Conservation (phyloP, 2,888 invertebrate genomes). For the Lamellibrachia columna region DNA sequence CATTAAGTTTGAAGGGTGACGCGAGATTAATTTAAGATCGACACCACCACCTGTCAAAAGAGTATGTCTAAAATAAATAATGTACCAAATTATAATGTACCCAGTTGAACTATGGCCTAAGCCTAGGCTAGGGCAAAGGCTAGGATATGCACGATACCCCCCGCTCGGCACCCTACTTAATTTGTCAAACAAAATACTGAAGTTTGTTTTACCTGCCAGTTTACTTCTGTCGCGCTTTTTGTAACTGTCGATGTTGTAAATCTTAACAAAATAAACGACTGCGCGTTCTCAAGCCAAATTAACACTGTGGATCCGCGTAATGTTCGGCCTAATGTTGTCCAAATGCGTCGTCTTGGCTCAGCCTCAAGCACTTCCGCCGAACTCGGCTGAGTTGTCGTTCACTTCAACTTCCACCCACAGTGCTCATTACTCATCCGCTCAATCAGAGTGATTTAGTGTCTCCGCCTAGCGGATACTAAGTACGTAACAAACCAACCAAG, state of each 20-base stretch:
- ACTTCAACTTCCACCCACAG: neutral
- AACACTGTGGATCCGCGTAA: neutral
- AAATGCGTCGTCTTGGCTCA: neutral
- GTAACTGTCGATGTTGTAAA: neutral
- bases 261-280: neutral
- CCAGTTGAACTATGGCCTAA: no score
- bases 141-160: no score
- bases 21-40: no score
- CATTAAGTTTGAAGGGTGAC: no score
- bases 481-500: neutral
- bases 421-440: neutral
- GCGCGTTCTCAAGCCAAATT: neutral
- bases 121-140: no score
- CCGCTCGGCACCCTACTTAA: neutral
- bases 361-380: neutral
- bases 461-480: neutral
- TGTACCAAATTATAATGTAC: no score
- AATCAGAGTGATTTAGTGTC: neutral
- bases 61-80: no score
- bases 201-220: neutral
- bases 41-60: no score
- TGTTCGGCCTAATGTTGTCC: neutral
- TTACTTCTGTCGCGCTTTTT: neutral
- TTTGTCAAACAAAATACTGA: neutral
- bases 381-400: neutral